These are phyloP conservation scores for Thymelicus acteon DNA, from an alignment of 2,888 invertebrate genomes.

Conservation along the genomic window DNA sequence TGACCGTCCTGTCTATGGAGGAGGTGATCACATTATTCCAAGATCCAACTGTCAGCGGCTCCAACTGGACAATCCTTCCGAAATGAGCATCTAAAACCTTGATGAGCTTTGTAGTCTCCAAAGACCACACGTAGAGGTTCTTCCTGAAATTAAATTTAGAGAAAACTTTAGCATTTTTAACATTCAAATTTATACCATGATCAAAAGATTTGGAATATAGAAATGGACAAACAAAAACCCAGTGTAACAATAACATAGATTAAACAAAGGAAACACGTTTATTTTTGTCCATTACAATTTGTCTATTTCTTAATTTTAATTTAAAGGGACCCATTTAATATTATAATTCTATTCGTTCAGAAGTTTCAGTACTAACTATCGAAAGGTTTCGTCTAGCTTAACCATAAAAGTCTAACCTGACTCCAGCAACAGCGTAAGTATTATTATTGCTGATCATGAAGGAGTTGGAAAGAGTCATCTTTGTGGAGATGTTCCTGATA, in stretches of 20 bases:
- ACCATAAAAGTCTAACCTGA: constrained; percentile 82
- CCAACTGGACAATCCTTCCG: constrained; percentile 96
- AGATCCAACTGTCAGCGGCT: constrained; percentile 92
- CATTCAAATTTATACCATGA: no score
- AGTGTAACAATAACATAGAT: no score
- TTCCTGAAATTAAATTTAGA: constrained; percentile 84
- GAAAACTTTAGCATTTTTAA: background rate
- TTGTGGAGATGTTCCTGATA: constrained; percentile 96
- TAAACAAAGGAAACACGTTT: no score
- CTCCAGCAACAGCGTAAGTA: constrained; percentile 97
- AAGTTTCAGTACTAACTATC: no score
- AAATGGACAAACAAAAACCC: no score
- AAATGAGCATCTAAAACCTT: constrained; percentile 98
- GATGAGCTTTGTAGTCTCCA: constrained; percentile 91
- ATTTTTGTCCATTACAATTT: no score
- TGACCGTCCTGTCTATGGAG: constrained; percentile 98
- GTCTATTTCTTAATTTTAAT: no score
- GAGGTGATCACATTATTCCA: constrained; percentile 98
- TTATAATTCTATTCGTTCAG: no score
- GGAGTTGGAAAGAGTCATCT: constrained; percentile 95
- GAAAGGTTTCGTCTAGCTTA: no score
- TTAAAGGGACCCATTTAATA: no score
- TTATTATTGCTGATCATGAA: constrained; percentile 96
- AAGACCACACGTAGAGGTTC: constrained; percentile 97
- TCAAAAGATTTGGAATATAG: no score